phyloP scores from a whole-genome alignment of 2,797 vertebrate genomes.

The Acanthiza pusilla region DNA sequence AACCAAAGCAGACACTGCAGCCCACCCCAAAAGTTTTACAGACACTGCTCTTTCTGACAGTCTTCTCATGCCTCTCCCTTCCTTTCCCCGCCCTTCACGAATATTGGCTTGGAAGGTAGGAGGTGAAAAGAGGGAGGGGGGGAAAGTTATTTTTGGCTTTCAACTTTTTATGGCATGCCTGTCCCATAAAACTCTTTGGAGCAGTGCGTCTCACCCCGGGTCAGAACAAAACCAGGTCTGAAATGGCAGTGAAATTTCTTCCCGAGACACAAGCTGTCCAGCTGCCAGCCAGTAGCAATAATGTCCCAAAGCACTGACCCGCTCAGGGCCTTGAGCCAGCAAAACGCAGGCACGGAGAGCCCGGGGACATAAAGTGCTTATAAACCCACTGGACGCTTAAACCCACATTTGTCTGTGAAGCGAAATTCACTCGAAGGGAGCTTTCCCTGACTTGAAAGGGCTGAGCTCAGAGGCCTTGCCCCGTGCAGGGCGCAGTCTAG shows the following conservation, averaged over 20 bases:
- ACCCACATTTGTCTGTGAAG: not conserved
- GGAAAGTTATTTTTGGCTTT: conserved; percentile 7
- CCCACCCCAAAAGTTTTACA: not conserved
- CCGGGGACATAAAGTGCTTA: not conserved
- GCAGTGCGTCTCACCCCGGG: not conserved
- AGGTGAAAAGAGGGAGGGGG: not conserved
- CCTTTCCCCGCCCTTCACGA: not conserved
- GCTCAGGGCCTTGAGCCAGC: rapidly evolving
- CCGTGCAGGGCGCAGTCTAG: not conserved
- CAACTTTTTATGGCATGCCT: not conserved
- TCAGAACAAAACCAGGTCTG: not conserved
- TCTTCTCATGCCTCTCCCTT: not conserved
- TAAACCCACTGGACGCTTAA: not conserved
- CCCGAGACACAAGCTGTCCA: not conserved
- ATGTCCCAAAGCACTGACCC: not conserved
- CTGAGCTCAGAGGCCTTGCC: not conserved
- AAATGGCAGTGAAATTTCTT: not conserved
- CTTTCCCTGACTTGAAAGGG: not conserved
- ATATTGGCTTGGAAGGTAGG: not conserved
- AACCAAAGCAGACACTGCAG: not conserved
- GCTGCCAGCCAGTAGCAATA: not conserved
- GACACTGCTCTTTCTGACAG: not conserved
- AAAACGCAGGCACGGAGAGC: not conserved
- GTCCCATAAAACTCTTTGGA: not conserved
- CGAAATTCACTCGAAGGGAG: not conserved